Base-by-base conservation (phyloP, 2,888 invertebrate genomes). In the Calliopum simillimum region DNA sequence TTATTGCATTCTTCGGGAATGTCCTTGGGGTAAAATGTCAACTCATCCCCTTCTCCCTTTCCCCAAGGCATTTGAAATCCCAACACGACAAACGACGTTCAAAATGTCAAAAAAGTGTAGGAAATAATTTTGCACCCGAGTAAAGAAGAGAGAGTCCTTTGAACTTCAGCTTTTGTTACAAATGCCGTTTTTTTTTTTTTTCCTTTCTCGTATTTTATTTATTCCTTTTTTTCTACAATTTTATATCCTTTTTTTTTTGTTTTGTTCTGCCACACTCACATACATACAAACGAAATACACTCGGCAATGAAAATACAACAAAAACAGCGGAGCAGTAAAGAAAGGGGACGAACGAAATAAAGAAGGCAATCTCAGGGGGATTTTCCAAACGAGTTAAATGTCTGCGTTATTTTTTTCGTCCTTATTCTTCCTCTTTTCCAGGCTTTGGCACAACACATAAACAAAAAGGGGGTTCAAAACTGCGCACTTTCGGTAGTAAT, bases 71-170 rank as follows among this genome's bases (percentile, higher is more conserved):
- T 53, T 13, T 8, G 21, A 14, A 11, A 53, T 23, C 53, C 21
- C 53, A 58, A 4, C n/a, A 58, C 56, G 8, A 5, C 33, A 33
- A 13, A n/a, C 25, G n/a, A 33, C n/a, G 61, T 61, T 61, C 46
- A 46, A 61, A 59, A 61, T 47, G 61, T 61, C 61, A 66, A 58
- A 33, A n/a, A 23, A 46, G 47, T 33, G 46, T 19, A 67, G 67
- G 59, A 67, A 58, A 59, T 47, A 25, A 58, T 59, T 56, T 58
- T 49, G 43, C 59, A 67, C 44, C 16, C 67, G 59, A 58, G 33
- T 33, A 33, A 33, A 33, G 33, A 2, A 33, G 33, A 33, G 33
- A 33, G 41, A 64, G 67, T 67, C 67, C 67, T 67, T 67, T 67
- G 67, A 67, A 67, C 67, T 67, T 33, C 33, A 33, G 33, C 33